phyloP scores from a whole-genome alignment of 2,113 vertebrate genomes.

The Hippocampus barbouri region DNA sequence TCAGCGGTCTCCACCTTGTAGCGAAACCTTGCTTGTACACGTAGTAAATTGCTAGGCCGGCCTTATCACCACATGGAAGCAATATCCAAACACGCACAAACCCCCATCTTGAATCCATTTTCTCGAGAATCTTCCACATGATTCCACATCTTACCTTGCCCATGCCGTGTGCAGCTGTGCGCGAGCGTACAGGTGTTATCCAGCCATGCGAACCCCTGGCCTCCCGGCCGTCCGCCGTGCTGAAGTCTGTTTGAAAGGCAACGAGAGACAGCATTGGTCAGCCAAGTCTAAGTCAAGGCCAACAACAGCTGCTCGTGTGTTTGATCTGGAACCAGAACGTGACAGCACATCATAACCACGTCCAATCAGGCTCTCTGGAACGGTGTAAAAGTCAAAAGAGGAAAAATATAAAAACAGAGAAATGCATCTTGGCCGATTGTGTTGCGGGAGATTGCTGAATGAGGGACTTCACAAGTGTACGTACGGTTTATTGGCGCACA shows the following conservation, averaged over 20 bases:
- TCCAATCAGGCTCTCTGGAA: constrained; percentile 58
- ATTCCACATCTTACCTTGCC: constrained; percentile 16
- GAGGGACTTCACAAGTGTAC: constrained; percentile 25
- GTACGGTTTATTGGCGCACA: constrained; percentile 39
- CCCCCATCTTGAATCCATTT: constrained; percentile 10
- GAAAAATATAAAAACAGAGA: constrained; percentile 39
- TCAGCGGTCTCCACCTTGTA: not conserved
- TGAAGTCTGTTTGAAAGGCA: constrained; percentile 50
- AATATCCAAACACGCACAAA: constrained; percentile 4
- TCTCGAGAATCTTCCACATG: not conserved
- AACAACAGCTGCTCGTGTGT: constrained; percentile 63
- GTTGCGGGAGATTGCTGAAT: constrained; percentile 39
- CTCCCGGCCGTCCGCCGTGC: constrained; percentile 49
- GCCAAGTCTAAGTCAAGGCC: constrained; percentile 54
- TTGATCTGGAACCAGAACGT: constrained; percentile 58
- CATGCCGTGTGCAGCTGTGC: constrained; percentile 15
- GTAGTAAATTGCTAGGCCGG: not conserved
- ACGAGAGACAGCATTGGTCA: constrained; percentile 23
- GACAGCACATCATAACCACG: constrained; percentile 63
- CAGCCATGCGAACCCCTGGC: constrained; percentile 34
- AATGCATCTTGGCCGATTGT: constrained; percentile 34
- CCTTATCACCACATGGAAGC: constrained; percentile 6
- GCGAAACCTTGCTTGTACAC: not conserved
- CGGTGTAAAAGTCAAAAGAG: constrained; percentile 15
- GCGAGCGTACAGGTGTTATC: constrained; percentile 48